Conservation (phyloP, 2,113 vertebrate genomes). For the Danio rerio region GRCz12tu NC_133197.1:35448001-35448500, state of each 20-base stretch:
- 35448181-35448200: neutral
- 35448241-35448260: neutral
- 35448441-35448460: neutral
- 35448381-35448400: conserved; percentile 2
- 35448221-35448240: conserved; percentile 16
- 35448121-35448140: neutral
- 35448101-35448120: conserved; percentile 19
- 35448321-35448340: conserved; percentile 32
- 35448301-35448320: conserved; percentile 7
- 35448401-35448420: neutral
- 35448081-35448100: neutral
- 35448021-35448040: too few species aligned
- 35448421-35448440: neutral
- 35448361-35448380: conserved; percentile 2
- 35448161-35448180: neutral
- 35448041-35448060: too few species aligned
- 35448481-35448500: conserved; percentile 29
- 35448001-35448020: too few species aligned
- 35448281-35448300: neutral
- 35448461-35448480: conserved; percentile 40
- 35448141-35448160: neutral
- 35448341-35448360: conserved; percentile 32
- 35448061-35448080: neutral
- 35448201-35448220: neutral
- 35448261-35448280: neutral